A percentile compares a stretch with the other conserved stretches of the same genome.
Conservation (phyloP, 2,113 vertebrate genomes). For the Abramis brama region DNA sequence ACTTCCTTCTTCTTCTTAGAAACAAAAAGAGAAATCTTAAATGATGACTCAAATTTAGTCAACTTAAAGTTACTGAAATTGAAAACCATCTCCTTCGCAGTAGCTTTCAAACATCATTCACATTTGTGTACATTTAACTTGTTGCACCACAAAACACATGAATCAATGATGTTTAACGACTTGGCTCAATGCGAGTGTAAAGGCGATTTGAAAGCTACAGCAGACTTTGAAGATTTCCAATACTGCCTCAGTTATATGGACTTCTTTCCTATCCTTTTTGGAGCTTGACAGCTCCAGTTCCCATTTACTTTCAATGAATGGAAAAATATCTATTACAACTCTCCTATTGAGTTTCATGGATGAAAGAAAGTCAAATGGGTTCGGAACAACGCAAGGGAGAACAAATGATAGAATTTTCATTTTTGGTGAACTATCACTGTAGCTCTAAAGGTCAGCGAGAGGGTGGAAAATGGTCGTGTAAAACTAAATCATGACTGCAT, state of each 20-base stretch:
- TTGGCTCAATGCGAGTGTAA: background rate
- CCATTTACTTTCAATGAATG: background rate
- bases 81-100: background rate
- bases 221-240: background rate
- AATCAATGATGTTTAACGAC: background rate
- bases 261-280: background rate
- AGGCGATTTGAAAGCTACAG: background rate
- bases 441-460: background rate
- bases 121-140: background rate
- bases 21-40: too few species aligned
- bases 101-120: background rate
- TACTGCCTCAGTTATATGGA: background rate
- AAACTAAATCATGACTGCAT: background rate
- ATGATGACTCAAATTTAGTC: background rate
- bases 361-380: background rate
- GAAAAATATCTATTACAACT: background rate
- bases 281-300: background rate
- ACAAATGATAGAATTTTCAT: background rate
- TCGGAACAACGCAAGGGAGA: background rate
- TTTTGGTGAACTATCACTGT: background rate
- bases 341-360: background rate
- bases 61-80: background rate
- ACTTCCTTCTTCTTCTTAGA: too few species aligned
- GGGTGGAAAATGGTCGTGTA: conserved; percentile 7
- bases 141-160: background rate